These are phyloP conservation scores for Linepithema humile DNA, from an alignment of 1,140 invertebrate species.

Conservation along the genomic window DNA sequence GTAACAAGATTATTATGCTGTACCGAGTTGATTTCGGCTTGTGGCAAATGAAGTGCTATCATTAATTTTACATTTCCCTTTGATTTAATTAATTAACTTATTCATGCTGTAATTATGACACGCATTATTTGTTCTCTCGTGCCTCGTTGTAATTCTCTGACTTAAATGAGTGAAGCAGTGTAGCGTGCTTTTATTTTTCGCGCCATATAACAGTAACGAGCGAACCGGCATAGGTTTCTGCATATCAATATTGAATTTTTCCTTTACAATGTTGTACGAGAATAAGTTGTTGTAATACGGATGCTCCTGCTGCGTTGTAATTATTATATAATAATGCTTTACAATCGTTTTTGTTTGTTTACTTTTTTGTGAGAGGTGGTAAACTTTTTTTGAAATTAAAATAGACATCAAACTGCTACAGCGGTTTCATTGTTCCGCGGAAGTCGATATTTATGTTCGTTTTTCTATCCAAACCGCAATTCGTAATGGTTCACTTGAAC, in stretches of 20 bases:
- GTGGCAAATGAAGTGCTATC: neutral
- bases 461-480: neutral
- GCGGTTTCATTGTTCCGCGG: neutral
- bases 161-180: neutral
- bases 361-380: neutral
- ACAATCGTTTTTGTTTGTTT: neutral
- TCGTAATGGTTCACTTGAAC: conserved; percentile 2
- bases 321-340: neutral
- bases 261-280: neutral
- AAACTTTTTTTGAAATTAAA: neutral
- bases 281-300: neutral
- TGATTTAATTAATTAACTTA: conserved; percentile 27
- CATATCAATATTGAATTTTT: no score
- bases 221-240: no score
- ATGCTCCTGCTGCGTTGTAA: neutral
- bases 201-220: neutral
- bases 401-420: neutral
- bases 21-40: neutral
- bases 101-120: neutral
- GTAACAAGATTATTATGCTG: neutral
- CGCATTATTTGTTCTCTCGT: neutral
- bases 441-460: neutral
- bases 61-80: neutral
- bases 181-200: neutral
- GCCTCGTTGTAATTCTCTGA: neutral